Base-by-base conservation (phyloP, 64 coral and sea anemone species). In the Dendrophyllia cribrosa region DNA sequence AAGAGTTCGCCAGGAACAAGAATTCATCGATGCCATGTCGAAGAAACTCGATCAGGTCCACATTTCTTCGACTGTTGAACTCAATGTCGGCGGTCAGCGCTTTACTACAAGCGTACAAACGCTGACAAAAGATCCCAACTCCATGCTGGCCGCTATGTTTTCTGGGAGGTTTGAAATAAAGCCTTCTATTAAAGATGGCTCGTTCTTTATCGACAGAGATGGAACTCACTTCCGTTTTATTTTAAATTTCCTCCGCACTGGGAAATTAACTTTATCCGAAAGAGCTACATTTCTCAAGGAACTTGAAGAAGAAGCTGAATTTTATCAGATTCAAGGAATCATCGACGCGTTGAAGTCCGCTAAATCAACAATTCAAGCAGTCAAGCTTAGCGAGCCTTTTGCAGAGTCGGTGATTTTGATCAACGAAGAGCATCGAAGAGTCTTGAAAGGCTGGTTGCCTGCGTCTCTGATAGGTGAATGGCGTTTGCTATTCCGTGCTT, bases 161-260 rank as follows among this genome's bases (percentile, higher is more conserved):
- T 56, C 53, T 9, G 53, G 5, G 9, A 52, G 10, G 17, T 58
- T 55, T 23, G 49, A 55, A 0, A 23, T 14, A 49, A 52, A 77
- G 51, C 75, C 75, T 4, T 77, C 1, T 24, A n/a, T n/a, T n/a
- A 49, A 77, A 25, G 75, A 58, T 7, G 75, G 75, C 7, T n/a
- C 49, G 17, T 55, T 77, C 49, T 77, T 77, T 53, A 77, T 77
- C 51, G 75, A 77, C 49, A 51, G 75, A 56, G 75, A 77, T 56
- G 53, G 53, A 56, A 56, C 53, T 56, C 53, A 56, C 53, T 56
- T 56, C 53, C 53, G 53, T 1, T 77, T 77, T 11, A 77, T 77
- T 17, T 20, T 77, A 9, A 77, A 77, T 25, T 77, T 51, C 53
- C 75, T 77, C 20, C 75, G 75, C 20, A 56, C 17, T 50, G 72